Evolutionary conservation across 2,113 vertebrate species (phyloP), one percentile per base, ranked within the genome.

Genomic region (Ageneiosus marmoratus): DNA sequence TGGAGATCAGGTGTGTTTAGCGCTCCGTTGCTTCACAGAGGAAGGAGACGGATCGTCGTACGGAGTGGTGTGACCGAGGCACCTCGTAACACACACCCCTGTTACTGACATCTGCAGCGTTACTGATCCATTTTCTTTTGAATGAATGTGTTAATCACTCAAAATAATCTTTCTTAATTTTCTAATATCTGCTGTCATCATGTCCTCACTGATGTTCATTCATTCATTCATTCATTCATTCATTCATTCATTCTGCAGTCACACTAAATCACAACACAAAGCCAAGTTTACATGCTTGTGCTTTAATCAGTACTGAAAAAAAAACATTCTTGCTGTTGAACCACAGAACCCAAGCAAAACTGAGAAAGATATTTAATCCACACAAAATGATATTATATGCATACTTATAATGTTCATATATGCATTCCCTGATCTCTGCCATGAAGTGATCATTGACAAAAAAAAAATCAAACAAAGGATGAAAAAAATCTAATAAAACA

Each of bases 21-120:
- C 51, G 88, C 88, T 82, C 84, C 77, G 55, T 75, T 86, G 73
- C 63, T 79, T 80, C 88, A 79, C 73, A 78, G 77, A 73, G 73
- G 67, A 80, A 65, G 72, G 58, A 79, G 80, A 83, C 63, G 79
- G 85, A 85, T 83, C 58, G 24, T 63, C 62, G 65, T 79, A 69
- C 80, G 74, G 55, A 77, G 76, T 20, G 50, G 75, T 72, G 37
- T 53, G 75, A 69, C 77, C 32, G 62, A 62, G 78, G 58, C 69
- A 55, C 83, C 62, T 72, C 44, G 41, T 81, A 76, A 48, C 82
- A 58, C 56, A 11, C 37, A 12, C 58, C 20, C 13, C 48, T 16
- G 27, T 50, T 29, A 27, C n/a, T 27, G 70, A 51, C 13, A 5
- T 50, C 73, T 34, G 18, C 10, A 13, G 27, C 9, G 22, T 34